These are phyloP conservation scores for Chionoecetes opilio DNA, from an alignment of 1,140 invertebrate genomes.

Conservation along the genomic window DNA sequence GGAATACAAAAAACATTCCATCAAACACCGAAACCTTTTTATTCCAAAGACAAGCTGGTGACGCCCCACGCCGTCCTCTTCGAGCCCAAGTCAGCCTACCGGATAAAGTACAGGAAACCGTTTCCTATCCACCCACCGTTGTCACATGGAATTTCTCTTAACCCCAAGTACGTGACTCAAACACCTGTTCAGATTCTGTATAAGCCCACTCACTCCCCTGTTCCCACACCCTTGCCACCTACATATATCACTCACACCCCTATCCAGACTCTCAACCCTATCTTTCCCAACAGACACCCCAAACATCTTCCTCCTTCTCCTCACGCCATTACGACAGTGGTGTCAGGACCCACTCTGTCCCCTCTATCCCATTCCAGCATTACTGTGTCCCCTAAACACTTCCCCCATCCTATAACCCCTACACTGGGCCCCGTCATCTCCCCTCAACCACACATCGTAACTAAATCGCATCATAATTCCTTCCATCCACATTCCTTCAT, in stretches of 20 bases:
- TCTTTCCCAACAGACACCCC: too few species aligned
- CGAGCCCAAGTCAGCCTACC: neutral
- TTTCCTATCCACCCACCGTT: neutral
- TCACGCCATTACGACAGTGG: neutral
- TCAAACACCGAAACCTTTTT: neutral
- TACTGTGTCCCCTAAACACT: neutral
- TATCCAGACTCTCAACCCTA: too few species aligned
- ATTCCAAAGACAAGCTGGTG: neutral
- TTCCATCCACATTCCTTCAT: neutral
- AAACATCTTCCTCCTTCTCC: neutral
- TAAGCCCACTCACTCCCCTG: constrained; percentile 28
- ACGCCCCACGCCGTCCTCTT: neutral
- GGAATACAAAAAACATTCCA: neutral
- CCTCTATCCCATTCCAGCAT: neutral
- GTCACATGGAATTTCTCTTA: neutral
- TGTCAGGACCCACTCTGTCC: neutral
- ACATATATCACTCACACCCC: too few species aligned
- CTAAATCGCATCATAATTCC: neutral
- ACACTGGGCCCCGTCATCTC: neutral
- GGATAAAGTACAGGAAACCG: neutral
- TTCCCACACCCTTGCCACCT: too few species aligned
- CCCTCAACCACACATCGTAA: neutral
- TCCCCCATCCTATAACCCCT: neutral
- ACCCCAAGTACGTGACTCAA: neutral
- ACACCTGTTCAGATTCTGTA: neutral